phyloP scores from a whole-genome alignment of 1,140 invertebrate species.

The Triops cancriformis region DNA sequence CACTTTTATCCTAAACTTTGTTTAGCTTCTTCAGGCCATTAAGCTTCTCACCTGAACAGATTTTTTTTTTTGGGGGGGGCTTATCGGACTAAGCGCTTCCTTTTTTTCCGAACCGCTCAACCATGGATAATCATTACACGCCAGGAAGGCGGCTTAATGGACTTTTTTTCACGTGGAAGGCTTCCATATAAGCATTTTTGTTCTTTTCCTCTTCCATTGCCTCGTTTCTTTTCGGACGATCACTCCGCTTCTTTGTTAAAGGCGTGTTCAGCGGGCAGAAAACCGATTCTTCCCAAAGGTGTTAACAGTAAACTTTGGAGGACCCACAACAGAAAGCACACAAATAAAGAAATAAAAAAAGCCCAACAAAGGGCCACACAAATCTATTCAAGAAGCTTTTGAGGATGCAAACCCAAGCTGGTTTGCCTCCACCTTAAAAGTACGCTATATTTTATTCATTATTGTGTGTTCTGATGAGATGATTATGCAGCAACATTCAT shows the following conservation, averaged over 20 bases:
- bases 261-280: not conserved
- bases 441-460: not conserved
- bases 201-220: not conserved
- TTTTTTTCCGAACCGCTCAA: not conserved
- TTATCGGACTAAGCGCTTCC: not conserved
- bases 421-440: too few species aligned
- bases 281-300: not conserved
- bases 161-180: not conserved
- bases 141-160: not conserved
- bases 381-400: too few species aligned
- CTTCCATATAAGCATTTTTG: not conserved
- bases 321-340: not conserved
- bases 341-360: not conserved
- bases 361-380: not conserved
- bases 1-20: not conserved
- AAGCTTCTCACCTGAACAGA: not conserved
- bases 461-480: not conserved
- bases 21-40: too few species aligned
- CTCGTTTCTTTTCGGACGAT: too few species aligned
- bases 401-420: too few species aligned
- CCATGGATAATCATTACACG: conserved; percentile 1
- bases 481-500: conserved; percentile 1
- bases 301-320: not conserved
- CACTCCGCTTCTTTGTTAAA: too few species aligned
- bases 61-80: not conserved